Evolutionary conservation across 2,888 invertebrate genomes (phyloP), one percentile per base, ranked within the genome.

Genomic region (Odontocolon sp.): DNA sequence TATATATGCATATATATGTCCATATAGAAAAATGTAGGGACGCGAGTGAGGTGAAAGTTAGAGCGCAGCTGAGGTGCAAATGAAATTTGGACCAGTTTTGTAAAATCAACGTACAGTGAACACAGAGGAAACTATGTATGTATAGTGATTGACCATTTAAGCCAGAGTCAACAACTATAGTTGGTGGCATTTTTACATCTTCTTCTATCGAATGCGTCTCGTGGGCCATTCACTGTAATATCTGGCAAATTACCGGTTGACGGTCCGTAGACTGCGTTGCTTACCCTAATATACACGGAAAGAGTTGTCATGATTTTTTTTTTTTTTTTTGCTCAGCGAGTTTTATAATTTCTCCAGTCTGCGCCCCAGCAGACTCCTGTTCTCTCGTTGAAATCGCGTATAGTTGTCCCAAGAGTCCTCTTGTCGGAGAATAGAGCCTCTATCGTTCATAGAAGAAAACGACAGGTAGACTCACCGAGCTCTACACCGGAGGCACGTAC

Each of bases 311-410:
- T n/a, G n/a, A n/a, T n/a, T n/a, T n/a, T n/a, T n/a, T n/a, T n/a
- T n/a, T n/a, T n/a, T n/a, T n/a, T n/a, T n/a, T n/a, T n/a, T n/a
- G 42, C 14, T 33, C 33, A 8, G 11, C n/a, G 42, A 31, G 40
- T 64, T 69, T 47, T 63, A 64, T 57, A 59, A 70, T 64, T 66
- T n/a, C n/a, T 26, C 61, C 6, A 16, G 18, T 5, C 18, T n/a
- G 61, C 31, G 45, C 16, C 42, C n/a, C n/a, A 45, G 21, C 42
- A 1, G 18, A 23, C 9, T 16, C 28, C 18, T 36, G 16, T 14
- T 56, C 21, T 26, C 52, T 42, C 57, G 50, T 66, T 28, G 72
- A 72, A 72, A 72, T 72, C 66, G 57, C 50, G 33, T 71, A 54
- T 64, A 71, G 47, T 71, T 54, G 47, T 71, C 63, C 71, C 71